Evolutionary conservation across 2,113 vertebrate genomes (phyloP).

Genomic region (Copsychus sechellarum): DNA sequence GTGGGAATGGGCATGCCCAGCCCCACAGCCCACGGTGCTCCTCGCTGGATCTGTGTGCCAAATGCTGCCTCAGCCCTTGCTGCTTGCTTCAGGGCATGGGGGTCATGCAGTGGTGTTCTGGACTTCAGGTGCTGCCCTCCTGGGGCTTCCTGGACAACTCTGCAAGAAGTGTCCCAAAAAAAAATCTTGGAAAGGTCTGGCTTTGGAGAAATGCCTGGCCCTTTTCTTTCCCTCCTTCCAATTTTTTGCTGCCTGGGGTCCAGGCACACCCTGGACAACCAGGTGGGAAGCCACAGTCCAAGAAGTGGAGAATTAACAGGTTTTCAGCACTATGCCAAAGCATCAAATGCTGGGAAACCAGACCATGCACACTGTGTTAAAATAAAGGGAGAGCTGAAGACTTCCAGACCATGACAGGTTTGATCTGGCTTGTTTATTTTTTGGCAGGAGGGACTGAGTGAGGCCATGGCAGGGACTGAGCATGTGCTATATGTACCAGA

Average conservation of each 20-base stretch:
- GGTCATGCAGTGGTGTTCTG: not conserved
- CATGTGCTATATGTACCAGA: not conserved
- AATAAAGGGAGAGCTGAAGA: constrained; percentile 43
- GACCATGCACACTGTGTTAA: not conserved
- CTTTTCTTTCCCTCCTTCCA: not conserved
- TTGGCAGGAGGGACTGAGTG: constrained; percentile 10
- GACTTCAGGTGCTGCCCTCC: not conserved
- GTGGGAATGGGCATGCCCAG: not conserved
- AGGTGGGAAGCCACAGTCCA: not conserved
- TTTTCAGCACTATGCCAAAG: not conserved
- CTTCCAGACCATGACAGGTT: constrained; percentile 50
- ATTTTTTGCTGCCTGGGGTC: not conserved
- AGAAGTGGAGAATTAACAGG: not conserved
- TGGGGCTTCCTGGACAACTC: not conserved
- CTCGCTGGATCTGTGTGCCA: not conserved
- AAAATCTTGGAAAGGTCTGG: not conserved
- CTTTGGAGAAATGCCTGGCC: not conserved
- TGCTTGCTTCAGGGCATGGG: not conserved
- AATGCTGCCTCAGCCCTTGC: not conserved
- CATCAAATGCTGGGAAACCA: not conserved
- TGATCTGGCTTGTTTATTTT: constrained; percentile 45
- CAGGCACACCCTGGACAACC: not conserved
- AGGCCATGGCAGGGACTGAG: not conserved
- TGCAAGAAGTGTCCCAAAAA: not conserved
- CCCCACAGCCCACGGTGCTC: not conserved